Evolutionary conservation across 2,113 vertebrate genomes (phyloP), one percentile per base, ranked within the genome.

Genomic region (Leptocoma aspasia): DNA sequence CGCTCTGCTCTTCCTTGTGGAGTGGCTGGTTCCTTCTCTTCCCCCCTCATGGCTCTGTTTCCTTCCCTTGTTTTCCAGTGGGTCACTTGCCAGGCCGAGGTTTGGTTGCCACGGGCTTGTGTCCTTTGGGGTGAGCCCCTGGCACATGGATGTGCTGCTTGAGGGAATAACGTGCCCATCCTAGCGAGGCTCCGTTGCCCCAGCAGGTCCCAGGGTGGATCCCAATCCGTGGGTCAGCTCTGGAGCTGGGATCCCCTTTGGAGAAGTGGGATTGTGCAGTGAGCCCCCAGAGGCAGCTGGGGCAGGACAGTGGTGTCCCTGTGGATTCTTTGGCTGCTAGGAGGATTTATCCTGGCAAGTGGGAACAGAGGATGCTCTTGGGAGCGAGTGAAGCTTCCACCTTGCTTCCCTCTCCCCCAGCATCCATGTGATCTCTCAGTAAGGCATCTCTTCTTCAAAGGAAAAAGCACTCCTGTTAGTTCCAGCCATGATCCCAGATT

Each of bases 101-200:
- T 41, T 53, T 0, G 5, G 49, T 6, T 35, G 47, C 19, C 82
- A 6, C 0, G 0, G 41, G 53, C 42, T 1, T 1, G 5, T 4
- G 30, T 57, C 21, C 68, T 57, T 64, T 6, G 70, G 41, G 15
- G 60, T 15, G n/a, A 85, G 31, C 39, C 44, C 56, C 70, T 26
- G 75, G 72, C 44, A 20, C 22, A 7, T 1, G 1, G 35, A 19
- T 19, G 33, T 15, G 13, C 33, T 6, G 16, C 30, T 24, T 4
- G 4, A 15, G 41, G 81, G 15, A 47, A 20, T 47, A 14, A 8
- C 0, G 1, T 2, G 10, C 20, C 47, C 49, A 1, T 53, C 83
- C 24, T 10, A 2, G 31, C 0, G 0, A 22, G n/a, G 68, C 64
- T 64, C 17, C 2, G 0, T 66, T 33, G 33, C 2, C 2, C 45